Conservation (phyloP, 2,888 invertebrate species). For the Dermolepida albohirtum region DNA sequence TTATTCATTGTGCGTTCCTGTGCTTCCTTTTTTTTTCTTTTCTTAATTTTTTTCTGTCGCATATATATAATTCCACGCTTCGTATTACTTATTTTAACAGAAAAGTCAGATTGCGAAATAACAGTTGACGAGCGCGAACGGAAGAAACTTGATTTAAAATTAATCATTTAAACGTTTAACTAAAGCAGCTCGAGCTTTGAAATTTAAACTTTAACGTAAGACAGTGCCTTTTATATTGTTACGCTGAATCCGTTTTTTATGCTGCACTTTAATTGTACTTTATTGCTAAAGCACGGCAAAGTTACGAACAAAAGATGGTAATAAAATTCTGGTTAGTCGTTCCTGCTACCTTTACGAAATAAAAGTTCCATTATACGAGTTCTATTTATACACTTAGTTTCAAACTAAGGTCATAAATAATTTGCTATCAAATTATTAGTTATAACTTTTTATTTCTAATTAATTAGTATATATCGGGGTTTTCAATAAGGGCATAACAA, state of each 20-base stretch:
- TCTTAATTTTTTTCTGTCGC: too few species aligned
- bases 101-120: too few species aligned
- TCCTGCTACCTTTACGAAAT: not conserved
- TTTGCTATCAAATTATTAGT: not conserved
- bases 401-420: too few species aligned
- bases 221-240: slow-evolving; percentile 23
- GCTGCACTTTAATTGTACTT: slow-evolving; percentile 31
- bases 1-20: slow-evolving; percentile 4
- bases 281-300: slow-evolving; percentile 25
- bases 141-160: slow-evolving; percentile 13
- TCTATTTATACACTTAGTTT: too few species aligned
- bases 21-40: too few species aligned
- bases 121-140: not conserved
- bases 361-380: too few species aligned
- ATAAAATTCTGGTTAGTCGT: slow-evolving; percentile 26
- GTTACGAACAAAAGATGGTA: slow-evolving; percentile 18
- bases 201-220: slow-evolving; percentile 13
- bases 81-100: too few species aligned
- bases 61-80: too few species aligned
- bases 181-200: slow-evolving; percentile 19
- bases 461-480: not conserved
- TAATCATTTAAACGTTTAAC: slow-evolving; percentile 32
- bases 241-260: slow-evolving; percentile 8
- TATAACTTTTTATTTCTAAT: not conserved
- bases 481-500: too few species aligned